Base-by-base conservation (phyloP, 2,888 invertebrate genomes). In the Drosophila monieri region DNA sequence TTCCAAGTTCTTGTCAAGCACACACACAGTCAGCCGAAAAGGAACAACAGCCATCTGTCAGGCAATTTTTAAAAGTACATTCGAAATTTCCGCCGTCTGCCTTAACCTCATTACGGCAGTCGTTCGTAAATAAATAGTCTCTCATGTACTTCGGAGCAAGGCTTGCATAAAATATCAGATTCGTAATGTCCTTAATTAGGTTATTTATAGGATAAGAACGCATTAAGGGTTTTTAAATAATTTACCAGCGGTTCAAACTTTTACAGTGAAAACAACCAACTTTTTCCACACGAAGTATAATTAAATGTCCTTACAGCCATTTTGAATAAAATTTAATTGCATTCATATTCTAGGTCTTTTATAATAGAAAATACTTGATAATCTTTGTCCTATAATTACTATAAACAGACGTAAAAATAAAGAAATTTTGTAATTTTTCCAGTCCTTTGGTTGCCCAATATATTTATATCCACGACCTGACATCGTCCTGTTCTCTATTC, bases 51-150 rank as follows among this genome's bases (percentile, higher is more conserved):
- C 25, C 18, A 67, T 43, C 47, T 67, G 69, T 48, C 54, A 32
- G 46, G 70, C 69, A 60, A 65, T 80, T 70, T 64, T 27, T 12
- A 14, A 64, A 55, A 76, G 62, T 71, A 76, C 79, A 76, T 54
- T 78, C 53, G 44, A 35, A 55, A 60, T 55, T 58, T 58, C 54
- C 61, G 51, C 12, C 56, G 59, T 41, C 8, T 27, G 46, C 43
- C 37, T 37, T 46, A 15, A 59, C 35, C 57, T 23, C 47, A 39
- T 56, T 46, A 21, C 27, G 27, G 15, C 27, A 37, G 15, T 65
- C 44, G 18, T 37, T 6, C 10, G 10, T 21, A 12, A 43, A 18
- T 18, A 18, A 15, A 18, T 4, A 6, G 39, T 18, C 39, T 4
- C n/a, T 41, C n/a, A 3, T 18, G 39, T 41, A 18, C 15, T 6